Evolutionary conservation across 2,113 vertebrate genomes (phyloP).

Genomic region (Asarcornis scutulata): DNA sequence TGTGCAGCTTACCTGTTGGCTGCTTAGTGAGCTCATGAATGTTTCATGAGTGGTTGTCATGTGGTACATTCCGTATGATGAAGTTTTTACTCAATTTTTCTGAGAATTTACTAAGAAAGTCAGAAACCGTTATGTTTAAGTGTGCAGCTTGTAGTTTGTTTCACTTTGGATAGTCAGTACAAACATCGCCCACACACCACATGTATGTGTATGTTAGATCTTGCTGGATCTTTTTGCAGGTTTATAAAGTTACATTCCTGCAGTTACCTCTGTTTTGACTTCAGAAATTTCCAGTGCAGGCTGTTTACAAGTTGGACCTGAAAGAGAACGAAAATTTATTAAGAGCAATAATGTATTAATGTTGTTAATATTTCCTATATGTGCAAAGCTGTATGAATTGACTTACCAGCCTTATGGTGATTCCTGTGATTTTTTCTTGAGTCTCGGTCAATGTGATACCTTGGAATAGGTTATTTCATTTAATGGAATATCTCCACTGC

Average conservation of each 20-base stretch:
- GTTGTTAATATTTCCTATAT: background rate
- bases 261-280: constrained; percentile 47
- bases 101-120: background rate
- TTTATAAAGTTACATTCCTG: constrained; percentile 1
- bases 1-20: rapidly evolving
- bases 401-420: background rate
- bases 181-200: background rate
- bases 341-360: background rate
- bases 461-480: constrained; percentile 34
- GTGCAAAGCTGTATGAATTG: background rate
- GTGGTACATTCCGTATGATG: background rate
- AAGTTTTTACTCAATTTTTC: background rate
- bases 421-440: background rate
- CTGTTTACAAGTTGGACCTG: background rate
- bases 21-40: background rate
- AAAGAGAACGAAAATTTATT: constrained; percentile 7
- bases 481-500: constrained; percentile 6
- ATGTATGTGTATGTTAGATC: background rate
- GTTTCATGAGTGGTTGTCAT: rapidly evolving
- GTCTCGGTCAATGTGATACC: background rate
- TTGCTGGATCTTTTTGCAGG: background rate
- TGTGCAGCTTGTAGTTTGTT: background rate
- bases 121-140: background rate
- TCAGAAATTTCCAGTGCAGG: constrained; percentile 33
- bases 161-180: background rate